Evolutionary conservation across 1,140 invertebrate genomes (phyloP), one percentile per base, ranked within the genome.

Genomic region (Plutomurus gul): DNA sequence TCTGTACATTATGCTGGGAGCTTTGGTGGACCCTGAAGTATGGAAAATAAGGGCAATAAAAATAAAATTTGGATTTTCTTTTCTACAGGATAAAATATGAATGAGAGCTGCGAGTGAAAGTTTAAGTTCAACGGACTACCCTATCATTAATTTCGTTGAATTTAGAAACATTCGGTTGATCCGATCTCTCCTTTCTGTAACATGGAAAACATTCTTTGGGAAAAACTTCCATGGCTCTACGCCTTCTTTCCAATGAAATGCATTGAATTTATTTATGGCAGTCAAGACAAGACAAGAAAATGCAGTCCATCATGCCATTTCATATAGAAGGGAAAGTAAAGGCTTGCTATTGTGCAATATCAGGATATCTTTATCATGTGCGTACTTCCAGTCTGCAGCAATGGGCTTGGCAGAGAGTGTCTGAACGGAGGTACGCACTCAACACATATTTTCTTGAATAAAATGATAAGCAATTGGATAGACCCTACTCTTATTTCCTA

Each of bases 61-160:
- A 43, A 43, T 43, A 43, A 65, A 65, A 65, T 27, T 30, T 65
- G 56, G 30, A 36, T 5, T 65, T 65, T 65, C 27, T 36, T 33
- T 22, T 51, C 47, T 1, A n/a, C n/a, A 1, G 3, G 1, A 36
- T 25, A 65, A 65, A 65, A 65, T 65, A 65, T 65, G 56, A 65
- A n/a, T 65, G 2, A 30, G 56, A 36, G 56, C 30, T 65, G 8
- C 27, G 25, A 65, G 56, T 65, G 56, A 65, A 65, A 65, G 56
- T 65, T 65, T 65, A 65, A 65, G 56, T 65, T 65, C 30, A 65
- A 36, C 56, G 56, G 30, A 65, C 56, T 65, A 30, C 56, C 56
- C 56, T 30, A 65, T 65, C 56, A 65, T 65, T 65, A 65, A 65
- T 65, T 65, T 65, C 56, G 27, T 6, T 16, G 56, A 30, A 65